A percentile compares a stretch with the other conserved stretches of the same genome.
Conservation (phyloP, 2,888 invertebrate genomes). For the Drosophila gaucha region DNA sequence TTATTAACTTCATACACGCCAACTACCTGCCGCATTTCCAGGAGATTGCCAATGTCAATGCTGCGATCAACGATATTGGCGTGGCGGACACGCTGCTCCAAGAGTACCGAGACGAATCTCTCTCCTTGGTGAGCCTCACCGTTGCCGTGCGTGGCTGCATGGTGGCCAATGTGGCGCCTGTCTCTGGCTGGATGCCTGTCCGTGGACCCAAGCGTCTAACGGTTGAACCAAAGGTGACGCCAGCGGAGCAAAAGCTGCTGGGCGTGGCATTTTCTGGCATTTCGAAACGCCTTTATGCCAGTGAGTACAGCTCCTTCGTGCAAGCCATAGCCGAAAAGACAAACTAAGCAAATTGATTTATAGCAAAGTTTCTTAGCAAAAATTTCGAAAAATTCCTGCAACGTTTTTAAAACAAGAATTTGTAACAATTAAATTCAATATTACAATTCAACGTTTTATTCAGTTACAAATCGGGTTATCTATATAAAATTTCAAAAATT, state of each 20-base stretch:
- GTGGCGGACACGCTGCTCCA: slow-evolving; percentile 88
- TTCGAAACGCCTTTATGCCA: slow-evolving; percentile 56
- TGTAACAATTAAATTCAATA: slow-evolving; percentile 1
- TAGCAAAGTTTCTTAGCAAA: not conserved
- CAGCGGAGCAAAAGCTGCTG: slow-evolving; percentile 48
- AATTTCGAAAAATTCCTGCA: not conserved
- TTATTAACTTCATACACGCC: slow-evolving; percentile 89
- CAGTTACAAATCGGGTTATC: slow-evolving; percentile 47
- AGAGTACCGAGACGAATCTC: slow-evolving; percentile 87
- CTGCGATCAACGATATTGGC: slow-evolving; percentile 89
- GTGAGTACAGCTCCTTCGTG: slow-evolving; percentile 62
- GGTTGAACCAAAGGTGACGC: slow-evolving; percentile 18
- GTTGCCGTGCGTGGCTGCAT: slow-evolving; percentile 89
- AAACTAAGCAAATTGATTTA: not conserved
- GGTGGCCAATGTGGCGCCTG: slow-evolving; percentile 89
- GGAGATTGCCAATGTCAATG: slow-evolving; percentile 87
- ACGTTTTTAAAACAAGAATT: not conserved
- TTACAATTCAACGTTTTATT: slow-evolving; percentile 67
- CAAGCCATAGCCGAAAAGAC: slow-evolving; percentile 45
- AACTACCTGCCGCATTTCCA: slow-evolving; percentile 91
- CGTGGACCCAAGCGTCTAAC: slow-evolving; percentile 84
- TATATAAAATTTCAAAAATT: slow-evolving; percentile 46
- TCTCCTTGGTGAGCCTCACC: slow-evolving; percentile 86
- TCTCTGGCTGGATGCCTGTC: slow-evolving; percentile 91
- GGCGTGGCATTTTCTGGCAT: slow-evolving; percentile 46